Evolutionary conservation across 1,140 invertebrate genomes (phyloP).

Genomic region (Drosophila triauraria): DNA sequence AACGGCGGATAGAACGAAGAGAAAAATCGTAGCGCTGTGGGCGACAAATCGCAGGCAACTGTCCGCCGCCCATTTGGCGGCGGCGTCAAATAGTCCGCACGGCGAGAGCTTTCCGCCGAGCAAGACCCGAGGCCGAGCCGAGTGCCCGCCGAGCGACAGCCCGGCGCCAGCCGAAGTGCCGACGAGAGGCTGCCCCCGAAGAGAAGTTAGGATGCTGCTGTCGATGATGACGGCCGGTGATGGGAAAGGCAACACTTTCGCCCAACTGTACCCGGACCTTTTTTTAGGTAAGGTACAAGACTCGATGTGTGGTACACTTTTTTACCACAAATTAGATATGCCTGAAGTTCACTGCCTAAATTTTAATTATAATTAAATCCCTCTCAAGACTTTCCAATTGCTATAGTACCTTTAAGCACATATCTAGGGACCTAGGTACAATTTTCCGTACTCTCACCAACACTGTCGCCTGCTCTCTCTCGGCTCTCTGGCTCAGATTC

Average conservation of each 20-base stretch:
- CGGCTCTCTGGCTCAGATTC: background rate
- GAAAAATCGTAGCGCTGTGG: slow-evolving; percentile 22
- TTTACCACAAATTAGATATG: no score
- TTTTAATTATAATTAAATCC: no score
- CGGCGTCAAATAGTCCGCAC: slow-evolving; percentile 55
- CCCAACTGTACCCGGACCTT: background rate
- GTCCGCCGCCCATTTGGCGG: slow-evolving; percentile 22
- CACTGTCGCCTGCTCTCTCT: background rate
- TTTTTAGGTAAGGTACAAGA: background rate
- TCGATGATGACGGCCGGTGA: background rate
- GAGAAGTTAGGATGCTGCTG: slow-evolving; percentile 34
- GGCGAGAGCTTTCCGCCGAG: slow-evolving; percentile 34
- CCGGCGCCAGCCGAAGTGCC: slow-evolving; percentile 2
- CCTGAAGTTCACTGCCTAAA: no score
- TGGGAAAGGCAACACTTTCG: slow-evolving; percentile 2
- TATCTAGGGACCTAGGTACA: background rate
- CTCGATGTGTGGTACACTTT: no score
- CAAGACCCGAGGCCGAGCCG: no score
- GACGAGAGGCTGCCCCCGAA: slow-evolving; percentile 4
- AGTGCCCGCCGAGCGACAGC: background rate
- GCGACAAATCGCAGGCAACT: slow-evolving; percentile 64
- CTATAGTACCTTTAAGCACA: no score
- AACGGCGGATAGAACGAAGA: slow-evolving; percentile 20
- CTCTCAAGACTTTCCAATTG: no score
- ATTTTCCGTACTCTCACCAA: background rate